Evolutionary conservation across 1,140 invertebrate genomes (phyloP).

Genomic region (Laupala kohalensis): DNA sequence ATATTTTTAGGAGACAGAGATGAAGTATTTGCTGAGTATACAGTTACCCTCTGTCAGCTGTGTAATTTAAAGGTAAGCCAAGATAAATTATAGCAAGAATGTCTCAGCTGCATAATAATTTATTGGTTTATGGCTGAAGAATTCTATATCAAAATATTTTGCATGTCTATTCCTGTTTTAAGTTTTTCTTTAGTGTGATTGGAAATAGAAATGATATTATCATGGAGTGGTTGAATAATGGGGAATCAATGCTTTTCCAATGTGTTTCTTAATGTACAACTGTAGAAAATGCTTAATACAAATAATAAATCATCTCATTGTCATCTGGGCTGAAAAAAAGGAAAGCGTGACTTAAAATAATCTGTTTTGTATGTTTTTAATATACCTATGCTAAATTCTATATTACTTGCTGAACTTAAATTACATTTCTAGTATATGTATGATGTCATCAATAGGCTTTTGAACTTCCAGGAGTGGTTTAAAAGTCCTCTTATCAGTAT

Average conservation of each 20-base stretch:
- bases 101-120: no score
- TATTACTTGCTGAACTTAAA: background rate
- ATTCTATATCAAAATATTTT: background rate
- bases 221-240: background rate
- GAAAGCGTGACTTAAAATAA: background rate
- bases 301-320: background rate
- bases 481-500: background rate
- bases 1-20: no score
- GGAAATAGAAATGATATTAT: background rate
- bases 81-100: no score
- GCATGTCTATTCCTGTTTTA: background rate
- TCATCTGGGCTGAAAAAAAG: background rate
- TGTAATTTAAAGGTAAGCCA: no score
- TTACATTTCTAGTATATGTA: background rate
- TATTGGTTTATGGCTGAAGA: background rate
- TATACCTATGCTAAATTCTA: background rate
- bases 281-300: background rate
- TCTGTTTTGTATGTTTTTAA: background rate
- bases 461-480: background rate
- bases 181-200: background rate
- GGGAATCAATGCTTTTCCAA: background rate
- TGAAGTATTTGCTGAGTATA: no score
- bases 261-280: background rate
- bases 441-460: background rate
- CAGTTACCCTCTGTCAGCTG: no score